Percentiles rank a stretch among this genome's conserved stretches.
Conservation (phyloP, 2,113 vertebrate genomes). For the Machaerirhynchus nigripectus region DNA sequence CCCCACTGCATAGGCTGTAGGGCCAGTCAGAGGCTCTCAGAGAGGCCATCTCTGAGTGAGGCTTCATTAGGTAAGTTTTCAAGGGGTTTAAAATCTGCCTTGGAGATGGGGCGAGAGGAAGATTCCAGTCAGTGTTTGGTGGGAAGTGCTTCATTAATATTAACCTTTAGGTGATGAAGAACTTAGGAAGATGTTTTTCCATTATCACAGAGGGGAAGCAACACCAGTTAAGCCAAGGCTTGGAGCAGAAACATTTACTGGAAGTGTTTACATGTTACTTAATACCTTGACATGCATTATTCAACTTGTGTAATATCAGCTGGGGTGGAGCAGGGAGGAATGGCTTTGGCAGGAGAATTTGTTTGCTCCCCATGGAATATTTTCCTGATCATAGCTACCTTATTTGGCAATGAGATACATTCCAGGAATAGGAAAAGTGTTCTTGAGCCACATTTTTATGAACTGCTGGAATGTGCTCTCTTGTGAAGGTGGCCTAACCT, state of each 20-base stretch:
- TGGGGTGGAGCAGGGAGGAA: conserved; percentile 26
- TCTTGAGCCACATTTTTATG: neutral
- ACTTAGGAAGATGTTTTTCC: neutral
- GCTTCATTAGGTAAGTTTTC: neutral
- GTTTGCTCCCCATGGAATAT: conserved; percentile 26
- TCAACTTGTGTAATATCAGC: conserved; percentile 42
- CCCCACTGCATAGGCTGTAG: neutral
- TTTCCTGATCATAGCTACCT: neutral
- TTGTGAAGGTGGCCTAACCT: neutral
- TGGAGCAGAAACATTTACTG: conserved; percentile 38
- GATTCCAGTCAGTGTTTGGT: neutral
- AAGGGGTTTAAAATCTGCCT: neutral
- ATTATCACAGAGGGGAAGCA: neutral
- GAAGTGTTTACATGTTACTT: conserved; percentile 56
- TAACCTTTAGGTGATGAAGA: neutral
- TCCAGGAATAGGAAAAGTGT: neutral
- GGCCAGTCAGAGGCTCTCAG: neutral
- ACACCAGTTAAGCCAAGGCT: neutral
- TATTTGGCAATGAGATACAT: conserved; percentile 22
- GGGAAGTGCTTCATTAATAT: neutral
- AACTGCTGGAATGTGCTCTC: neutral
- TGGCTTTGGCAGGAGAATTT: conserved; percentile 19
- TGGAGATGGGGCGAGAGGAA: neutral
- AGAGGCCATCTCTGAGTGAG: neutral
- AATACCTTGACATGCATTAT: conserved; percentile 58